phyloP scores from a whole-genome alignment of 2,888 invertebrate genomes.

The Epistrophe grossulariae region DNA sequence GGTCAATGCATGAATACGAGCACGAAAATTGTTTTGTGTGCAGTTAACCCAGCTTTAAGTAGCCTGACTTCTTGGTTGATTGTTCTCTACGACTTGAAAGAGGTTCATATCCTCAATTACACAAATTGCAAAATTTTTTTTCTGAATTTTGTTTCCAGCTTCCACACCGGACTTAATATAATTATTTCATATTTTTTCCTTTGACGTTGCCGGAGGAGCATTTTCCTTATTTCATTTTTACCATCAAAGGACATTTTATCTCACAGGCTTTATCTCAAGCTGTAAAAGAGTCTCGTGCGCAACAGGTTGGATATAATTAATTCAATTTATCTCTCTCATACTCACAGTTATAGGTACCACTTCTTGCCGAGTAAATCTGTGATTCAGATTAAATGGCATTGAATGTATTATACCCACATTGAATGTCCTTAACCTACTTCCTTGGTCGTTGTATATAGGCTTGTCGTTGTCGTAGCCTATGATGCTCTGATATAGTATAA shows the following conservation, averaged over 20 bases:
- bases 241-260: conserved; percentile 12
- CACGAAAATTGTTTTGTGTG: too few species aligned
- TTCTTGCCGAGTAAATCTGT: conserved; percentile 44
- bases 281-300: background rate
- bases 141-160: background rate
- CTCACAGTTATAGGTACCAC: background rate
- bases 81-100: background rate
- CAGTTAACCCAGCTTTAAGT: too few species aligned
- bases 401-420: conserved; percentile 44
- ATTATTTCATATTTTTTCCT: background rate
- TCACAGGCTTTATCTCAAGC: background rate
- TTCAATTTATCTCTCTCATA: conserved; percentile 38
- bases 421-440: conserved; percentile 64
- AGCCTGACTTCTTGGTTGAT: background rate
- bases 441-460: background rate
- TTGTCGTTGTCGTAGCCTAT: background rate
- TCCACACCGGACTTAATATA: background rate
- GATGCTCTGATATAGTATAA: conserved; percentile 1
- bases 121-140: background rate
- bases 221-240: background rate
- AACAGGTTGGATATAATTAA: conserved; percentile 35
- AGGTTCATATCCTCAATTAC: background rate
- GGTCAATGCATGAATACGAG: too few species aligned
- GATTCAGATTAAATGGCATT: conserved; percentile 44
- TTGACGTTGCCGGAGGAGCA: background rate